Evolutionary conservation across 2,888 invertebrate genomes (phyloP), one percentile per base, ranked within the genome.

Genomic region (Plebejus melissa): DNA sequence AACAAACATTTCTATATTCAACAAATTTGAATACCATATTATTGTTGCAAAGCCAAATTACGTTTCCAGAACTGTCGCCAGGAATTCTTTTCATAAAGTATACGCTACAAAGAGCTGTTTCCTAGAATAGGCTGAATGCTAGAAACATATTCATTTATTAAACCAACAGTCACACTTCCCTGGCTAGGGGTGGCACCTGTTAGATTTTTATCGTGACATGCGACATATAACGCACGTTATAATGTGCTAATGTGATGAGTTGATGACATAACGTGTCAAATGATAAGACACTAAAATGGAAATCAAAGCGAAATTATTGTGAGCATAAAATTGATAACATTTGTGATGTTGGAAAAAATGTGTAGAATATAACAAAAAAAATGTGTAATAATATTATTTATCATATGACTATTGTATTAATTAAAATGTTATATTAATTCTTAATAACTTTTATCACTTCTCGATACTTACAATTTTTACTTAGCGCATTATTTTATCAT

Each of bases 141-240:
- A 65, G 65, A 36, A 46, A 65, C 65, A 32, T 65, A 32, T 65
- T 36, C 32, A 65, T 65, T 65, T 65, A 65, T 36, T 65, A 36
- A 65, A 65, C 65, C 36, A 36, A 36, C 65, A 36, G 65, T 65
- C 32, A 36, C 65, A 65, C 32, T 65, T 36, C 65, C 36, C 65
- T 13, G 32, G 32, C 32, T 65, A 65, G 65, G 65, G 36, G 1
- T 65, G 65, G 32, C 32, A 5, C 4, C 13, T 65, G 32, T 13
- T 65, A 65, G 28, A 4, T 32, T 60, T 60, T 60, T 58, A 58
- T 58, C 22, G n/a, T 41, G 41, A 9, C 41, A 41, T 9, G 7
- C 6, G 13, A 16, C 54, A 54, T 16, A 54, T 22, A 11, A 28
- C 60, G 9, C 28, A 60, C 11, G 60, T 58, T 16, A 16, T 54